Evolutionary conservation across 1,140 invertebrate species (phyloP).

Genomic region (Wiebesia pumilae): DNA sequence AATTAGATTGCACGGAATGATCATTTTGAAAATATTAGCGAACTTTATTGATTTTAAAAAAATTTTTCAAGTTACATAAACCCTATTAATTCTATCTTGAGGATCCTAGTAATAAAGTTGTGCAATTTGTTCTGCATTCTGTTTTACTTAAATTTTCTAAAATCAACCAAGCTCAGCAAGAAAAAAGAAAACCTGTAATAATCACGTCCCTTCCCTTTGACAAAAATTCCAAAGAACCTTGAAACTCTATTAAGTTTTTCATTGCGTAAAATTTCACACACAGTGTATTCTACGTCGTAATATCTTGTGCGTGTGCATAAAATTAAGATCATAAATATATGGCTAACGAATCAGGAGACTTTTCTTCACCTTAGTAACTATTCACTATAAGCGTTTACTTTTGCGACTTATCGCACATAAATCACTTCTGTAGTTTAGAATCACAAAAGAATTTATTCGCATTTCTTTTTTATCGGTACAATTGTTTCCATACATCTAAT

Average conservation of each 20-base stretch:
- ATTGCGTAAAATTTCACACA: not conserved
- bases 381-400: not conserved
- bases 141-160: constrained; percentile 14
- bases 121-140: not conserved
- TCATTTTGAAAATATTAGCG: not conserved
- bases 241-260: constrained; percentile 15
- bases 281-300: constrained; percentile 8
- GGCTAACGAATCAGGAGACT: constrained; percentile 1
- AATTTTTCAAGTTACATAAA: not conserved
- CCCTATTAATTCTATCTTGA: not conserved
- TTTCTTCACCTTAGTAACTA: not conserved
- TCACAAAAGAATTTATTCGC: not conserved
- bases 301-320: constrained; percentile 10
- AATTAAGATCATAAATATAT: constrained; percentile 27
- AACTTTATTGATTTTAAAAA: not conserved
- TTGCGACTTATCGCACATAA: not conserved
- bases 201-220: not conserved
- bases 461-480: not conserved
- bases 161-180: too few species aligned
- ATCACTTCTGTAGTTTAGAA: not conserved
- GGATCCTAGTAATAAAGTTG: not conserved
- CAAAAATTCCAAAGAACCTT: constrained; percentile 10
- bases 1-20: not conserved
- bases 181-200: not conserved
- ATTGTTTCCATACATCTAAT: not conserved